Percentiles rank a stretch among this genome's conserved stretches.
Conservation (phyloP, 2,797 vertebrate genomes). For the Alosa sapidissima region DNA sequence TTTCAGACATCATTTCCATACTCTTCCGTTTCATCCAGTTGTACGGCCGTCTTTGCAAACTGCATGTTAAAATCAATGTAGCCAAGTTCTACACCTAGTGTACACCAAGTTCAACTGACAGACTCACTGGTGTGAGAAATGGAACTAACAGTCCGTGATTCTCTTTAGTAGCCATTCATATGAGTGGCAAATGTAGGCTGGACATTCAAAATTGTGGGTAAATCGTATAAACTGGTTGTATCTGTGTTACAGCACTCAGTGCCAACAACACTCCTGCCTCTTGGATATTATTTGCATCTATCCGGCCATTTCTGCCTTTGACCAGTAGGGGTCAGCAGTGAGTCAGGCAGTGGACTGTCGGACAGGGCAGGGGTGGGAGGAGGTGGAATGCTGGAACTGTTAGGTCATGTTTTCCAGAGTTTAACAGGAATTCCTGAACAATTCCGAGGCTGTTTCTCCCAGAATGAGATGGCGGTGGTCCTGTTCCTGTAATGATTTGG, state of each 20-base stretch:
- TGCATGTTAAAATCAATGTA: not conserved
- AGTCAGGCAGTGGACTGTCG: constrained; percentile 29
- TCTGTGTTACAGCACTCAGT: not conserved
- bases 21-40: not conserved
- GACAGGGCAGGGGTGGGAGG: constrained; percentile 36
- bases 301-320: not conserved
- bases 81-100: not conserved
- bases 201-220: not conserved
- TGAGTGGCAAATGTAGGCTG: not conserved
- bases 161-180: no score
- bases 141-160: not conserved
- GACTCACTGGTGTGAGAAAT: not conserved
- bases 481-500: not conserved
- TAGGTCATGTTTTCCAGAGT: constrained; percentile 59
- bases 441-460: constrained; percentile 3
- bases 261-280: not conserved
- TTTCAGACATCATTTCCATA: not conserved
- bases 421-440: constrained; percentile 45
- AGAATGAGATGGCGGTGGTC: constrained; percentile 9
- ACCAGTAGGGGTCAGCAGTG: constrained; percentile 57
- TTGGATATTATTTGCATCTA: not conserved
- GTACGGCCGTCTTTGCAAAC: not conserved
- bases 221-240: not conserved
- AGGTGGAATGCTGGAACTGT: constrained; percentile 37
- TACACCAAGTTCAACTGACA: no score